phyloP scores from a whole-genome alignment of 1,140 invertebrate species.

The Triops cancriformis region DNA sequence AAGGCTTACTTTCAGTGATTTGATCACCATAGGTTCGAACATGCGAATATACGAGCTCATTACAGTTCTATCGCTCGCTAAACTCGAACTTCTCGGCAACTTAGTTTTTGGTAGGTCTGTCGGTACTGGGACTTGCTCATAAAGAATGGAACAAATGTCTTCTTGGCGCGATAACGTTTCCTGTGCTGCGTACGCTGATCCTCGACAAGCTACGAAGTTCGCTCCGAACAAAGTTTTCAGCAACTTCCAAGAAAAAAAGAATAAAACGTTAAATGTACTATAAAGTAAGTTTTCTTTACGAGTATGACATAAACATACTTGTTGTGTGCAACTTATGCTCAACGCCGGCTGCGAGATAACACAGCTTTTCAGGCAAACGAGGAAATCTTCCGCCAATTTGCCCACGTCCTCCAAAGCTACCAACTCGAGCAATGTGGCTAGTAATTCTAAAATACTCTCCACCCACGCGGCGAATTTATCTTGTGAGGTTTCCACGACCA shows the following conservation, averaged over 20 bases:
- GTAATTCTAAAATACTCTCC: slow-evolving; percentile 51
- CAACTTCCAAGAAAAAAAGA: slow-evolving; percentile 45
- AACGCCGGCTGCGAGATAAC: slow-evolving; percentile 58
- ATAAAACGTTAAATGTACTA: slow-evolving; percentile 22
- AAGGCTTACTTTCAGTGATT: slow-evolving; percentile 57
- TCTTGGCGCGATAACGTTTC: background rate
- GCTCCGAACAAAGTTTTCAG: slow-evolving; percentile 73
- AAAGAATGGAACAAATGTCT: slow-evolving; percentile 12
- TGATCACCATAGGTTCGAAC: slow-evolving; percentile 84
- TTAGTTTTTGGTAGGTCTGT: background rate
- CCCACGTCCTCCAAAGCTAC: slow-evolving; percentile 61
- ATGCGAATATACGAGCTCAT: slow-evolving; percentile 71
- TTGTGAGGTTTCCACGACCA: slow-evolving; percentile 55
- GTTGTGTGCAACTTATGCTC: slow-evolving; percentile 68
- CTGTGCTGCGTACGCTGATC: background rate
- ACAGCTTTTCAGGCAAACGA: slow-evolving; percentile 63
- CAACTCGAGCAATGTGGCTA: slow-evolving; percentile 69
- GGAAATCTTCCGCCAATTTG: slow-evolving; percentile 66
- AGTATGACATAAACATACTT: slow-evolving; percentile 39
- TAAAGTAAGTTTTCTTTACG: slow-evolving; percentile 16
- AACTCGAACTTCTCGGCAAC: slow-evolving; percentile 30
- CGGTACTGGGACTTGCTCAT: background rate
- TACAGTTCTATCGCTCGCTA: slow-evolving; percentile 42
- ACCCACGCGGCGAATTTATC: slow-evolving; percentile 67
- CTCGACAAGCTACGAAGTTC: slow-evolving; percentile 62